phyloP scores from a whole-genome alignment of 2,888 invertebrate genomes.

The Noctua fimbriata region DNA sequence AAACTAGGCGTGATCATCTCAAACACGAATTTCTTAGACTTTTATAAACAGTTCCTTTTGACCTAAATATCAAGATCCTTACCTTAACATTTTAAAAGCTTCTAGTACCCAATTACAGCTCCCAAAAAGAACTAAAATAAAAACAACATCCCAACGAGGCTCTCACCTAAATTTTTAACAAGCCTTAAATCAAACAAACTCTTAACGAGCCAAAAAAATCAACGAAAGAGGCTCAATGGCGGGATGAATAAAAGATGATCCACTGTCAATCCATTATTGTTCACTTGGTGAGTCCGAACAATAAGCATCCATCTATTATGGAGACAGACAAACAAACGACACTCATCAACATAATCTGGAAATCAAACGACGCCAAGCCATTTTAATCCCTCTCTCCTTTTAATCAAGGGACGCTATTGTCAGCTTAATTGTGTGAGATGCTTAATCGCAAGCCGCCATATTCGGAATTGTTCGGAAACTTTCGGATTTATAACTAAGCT shows the following conservation, averaged over 20 bases:
- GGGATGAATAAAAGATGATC: constrained; percentile 63
- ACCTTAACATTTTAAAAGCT: neutral
- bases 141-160: constrained; percentile 9
- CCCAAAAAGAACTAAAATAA: constrained; percentile 15
- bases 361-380: constrained; percentile 70
- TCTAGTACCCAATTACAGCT: constrained; percentile 31
- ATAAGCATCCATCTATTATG: constrained; percentile 58
- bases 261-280: constrained; percentile 65
- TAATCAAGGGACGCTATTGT: constrained; percentile 74
- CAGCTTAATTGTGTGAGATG: constrained; percentile 72
- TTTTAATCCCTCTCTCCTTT: constrained; percentile 70
- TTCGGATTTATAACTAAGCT: constrained; percentile 63
- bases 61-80: neutral
- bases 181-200: constrained; percentile 42
- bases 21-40: neutral
- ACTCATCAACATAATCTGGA: constrained; percentile 69
- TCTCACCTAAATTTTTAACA: constrained; percentile 49
- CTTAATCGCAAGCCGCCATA: constrained; percentile 61
- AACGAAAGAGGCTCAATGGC: constrained; percentile 35
- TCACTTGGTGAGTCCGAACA: constrained; percentile 56
- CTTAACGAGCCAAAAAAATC: constrained; percentile 48
- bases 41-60: neutral
- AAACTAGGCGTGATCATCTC: neutral
- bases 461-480: constrained; percentile 62
- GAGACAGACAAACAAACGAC: constrained; percentile 56